These are phyloP conservation scores for Clarias laeviceps DNA, from an alignment of 2,797 vertebrate genomes.

Conservation along the genomic window DNA sequence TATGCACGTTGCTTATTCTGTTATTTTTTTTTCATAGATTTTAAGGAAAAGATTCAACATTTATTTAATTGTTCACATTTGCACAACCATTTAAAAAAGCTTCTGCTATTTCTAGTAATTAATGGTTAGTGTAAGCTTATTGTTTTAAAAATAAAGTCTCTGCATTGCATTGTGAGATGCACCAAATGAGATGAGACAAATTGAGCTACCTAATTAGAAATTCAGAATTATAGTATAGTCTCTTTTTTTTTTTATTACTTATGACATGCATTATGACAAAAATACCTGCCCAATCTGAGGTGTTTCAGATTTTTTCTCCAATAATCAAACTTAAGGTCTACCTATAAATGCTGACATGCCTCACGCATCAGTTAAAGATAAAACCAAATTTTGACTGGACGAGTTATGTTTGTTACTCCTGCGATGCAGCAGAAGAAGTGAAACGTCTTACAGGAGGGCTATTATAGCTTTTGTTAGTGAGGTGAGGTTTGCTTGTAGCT, in stretches of 20 bases:
- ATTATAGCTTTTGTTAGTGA: not conserved
- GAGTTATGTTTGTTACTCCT: constrained; percentile 4
- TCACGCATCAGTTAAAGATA: constrained; percentile 24
- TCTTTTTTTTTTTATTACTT: not conserved
- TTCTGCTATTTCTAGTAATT: not conserved
- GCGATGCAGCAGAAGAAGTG: not conserved
- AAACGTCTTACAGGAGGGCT: constrained; percentile 5
- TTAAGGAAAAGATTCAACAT: not conserved
- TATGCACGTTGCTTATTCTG: not conserved
- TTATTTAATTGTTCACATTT: not conserved
- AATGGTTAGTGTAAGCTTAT: not conserved
- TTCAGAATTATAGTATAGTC: not conserved
- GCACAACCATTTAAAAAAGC: not conserved
- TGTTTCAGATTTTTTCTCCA: not conserved
- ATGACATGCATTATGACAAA: too few species aligned
- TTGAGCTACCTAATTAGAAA: not conserved
- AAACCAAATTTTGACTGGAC: constrained; percentile 14
- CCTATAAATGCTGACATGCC: not conserved
- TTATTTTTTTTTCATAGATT: not conserved
- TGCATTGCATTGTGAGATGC: not conserved
- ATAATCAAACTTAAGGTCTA: not conserved
- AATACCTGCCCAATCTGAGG: not conserved
- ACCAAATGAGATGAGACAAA: not conserved
- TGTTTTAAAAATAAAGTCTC: not conserved
- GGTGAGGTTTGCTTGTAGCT: constrained; percentile 13